Evolutionary conservation across 2,888 invertebrate species (phyloP).

Genomic region (Drosophila parthenogenetica): DNA sequence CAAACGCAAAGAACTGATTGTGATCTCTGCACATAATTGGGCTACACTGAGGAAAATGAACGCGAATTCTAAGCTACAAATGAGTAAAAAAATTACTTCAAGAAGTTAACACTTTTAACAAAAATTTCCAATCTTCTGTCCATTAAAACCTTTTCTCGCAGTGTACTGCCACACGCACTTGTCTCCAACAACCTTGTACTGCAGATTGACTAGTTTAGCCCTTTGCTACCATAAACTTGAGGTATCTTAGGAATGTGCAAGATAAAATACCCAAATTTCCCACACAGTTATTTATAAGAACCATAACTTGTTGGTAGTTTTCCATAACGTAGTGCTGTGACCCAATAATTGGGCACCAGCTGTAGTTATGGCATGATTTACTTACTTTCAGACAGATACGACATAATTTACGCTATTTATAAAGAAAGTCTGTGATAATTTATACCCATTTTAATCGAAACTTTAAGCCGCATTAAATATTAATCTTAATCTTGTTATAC

Average conservation of each 20-base stretch:
- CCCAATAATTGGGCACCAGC: too few relatives aligned
- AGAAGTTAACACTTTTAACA: too few relatives aligned
- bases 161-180: not conserved
- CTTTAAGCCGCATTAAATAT: not conserved
- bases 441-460: too few relatives aligned
- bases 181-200: not conserved
- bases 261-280: not conserved
- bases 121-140: too few relatives aligned
- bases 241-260: constrained; percentile 2
- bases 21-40: constrained; percentile 21
- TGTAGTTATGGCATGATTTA: too few relatives aligned
- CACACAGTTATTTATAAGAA: not conserved
- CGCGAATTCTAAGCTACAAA: too few relatives aligned
- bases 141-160: too few relatives aligned
- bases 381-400: too few relatives aligned
- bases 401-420: too few relatives aligned
- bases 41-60: not conserved
- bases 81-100: too few relatives aligned
- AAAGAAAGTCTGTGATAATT: too few relatives aligned
- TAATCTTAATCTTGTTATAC: not conserved
- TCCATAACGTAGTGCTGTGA: too few relatives aligned
- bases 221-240: not conserved
- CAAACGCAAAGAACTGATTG: constrained; percentile 29
- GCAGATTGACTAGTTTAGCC: not conserved
- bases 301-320: not conserved